Base-by-base conservation (phyloP, 2,797 vertebrate genomes). In the Danio choprae region DNA sequence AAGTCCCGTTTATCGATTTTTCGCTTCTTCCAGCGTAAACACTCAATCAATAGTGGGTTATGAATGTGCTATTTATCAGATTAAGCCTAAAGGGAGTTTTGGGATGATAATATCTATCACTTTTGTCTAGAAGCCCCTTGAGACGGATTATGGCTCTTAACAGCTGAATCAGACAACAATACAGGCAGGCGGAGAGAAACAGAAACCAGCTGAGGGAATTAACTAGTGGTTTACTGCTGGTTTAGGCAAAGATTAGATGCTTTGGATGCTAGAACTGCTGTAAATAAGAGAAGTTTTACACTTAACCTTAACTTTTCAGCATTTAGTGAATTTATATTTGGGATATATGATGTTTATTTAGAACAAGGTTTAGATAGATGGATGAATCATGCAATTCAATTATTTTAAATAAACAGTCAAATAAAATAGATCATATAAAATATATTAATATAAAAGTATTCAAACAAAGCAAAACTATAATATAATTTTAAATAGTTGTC, bases 41-140 rank as follows among this genome's bases (percentile, higher is more conserved):
- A 81, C 56, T 4, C 67, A 55, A 81, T 81, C 79, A 12, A 81
- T 75, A 10, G 8, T 6, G 41, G n/a, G n/a, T 75, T 69, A 81
- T 81, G 79, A 81, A 74, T 75, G 63, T 41, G 65, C 72, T 76
- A 69, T 81, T 69, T 81, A 81, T 81, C 65, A 68, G 63, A 75
- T 75, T 75, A 75, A 38, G 44, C 56, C 62, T 75, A 48, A 70
- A 64, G 59, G 29, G 67, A 53, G 50, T 63, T 75, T 72, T 20
- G 46, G 9, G 41, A 40, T 44, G 72, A 76, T 76, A 59, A 62
- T 75, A 76, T 80, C 77, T 83, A 16, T 65, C 50, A 82, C 60
- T 72, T 67, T 68, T 46, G 48, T 77, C 58, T 48, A 15, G 38
- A 22, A 67, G 12, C 65, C 60, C 60, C n/a, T 56, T 8, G 58